Conservation (phyloP, 2,888 invertebrate genomes). For the Brachyptera putata region DNA sequence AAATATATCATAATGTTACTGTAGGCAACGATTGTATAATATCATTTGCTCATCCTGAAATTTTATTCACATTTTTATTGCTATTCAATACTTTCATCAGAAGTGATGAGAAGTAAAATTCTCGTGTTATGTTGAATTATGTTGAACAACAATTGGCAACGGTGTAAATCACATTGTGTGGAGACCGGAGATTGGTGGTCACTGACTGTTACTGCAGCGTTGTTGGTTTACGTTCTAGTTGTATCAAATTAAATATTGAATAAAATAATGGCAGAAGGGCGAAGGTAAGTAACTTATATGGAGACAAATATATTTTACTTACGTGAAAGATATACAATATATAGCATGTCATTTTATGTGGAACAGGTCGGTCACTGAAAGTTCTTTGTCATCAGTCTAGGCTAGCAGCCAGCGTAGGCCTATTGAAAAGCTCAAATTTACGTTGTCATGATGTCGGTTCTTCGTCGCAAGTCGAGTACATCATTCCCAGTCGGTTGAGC, state of each 20-base stretch:
- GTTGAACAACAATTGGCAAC: conserved; percentile 26
- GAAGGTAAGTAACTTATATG: conserved; percentile 53
- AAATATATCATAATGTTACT: neutral
- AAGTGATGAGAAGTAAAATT: no score
- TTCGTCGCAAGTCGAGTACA: no score
- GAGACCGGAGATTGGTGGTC: conserved; percentile 28
- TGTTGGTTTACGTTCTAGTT: neutral
- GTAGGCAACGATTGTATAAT: neutral
- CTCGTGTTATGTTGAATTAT: no score
- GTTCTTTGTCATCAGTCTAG: no score
- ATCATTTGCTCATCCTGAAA: neutral
- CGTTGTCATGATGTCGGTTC: conserved; percentile 49
- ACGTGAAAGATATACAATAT: no score
- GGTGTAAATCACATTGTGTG: conserved; percentile 26
- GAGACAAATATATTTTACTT: no score
- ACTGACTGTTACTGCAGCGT: neutral
- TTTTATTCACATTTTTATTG: no score
- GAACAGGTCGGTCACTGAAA: no score
- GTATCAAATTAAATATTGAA: neutral
- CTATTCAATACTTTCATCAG: no score
- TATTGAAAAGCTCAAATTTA: conserved; percentile 48
- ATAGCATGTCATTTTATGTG: neutral
- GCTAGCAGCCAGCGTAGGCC: no score
- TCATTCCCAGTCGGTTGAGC: no score
- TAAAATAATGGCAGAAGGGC: conserved; percentile 52